Base-by-base conservation (phyloP, 37 sponge, comb jelly and placozoan species). In the Corticium candelabrum region DNA sequence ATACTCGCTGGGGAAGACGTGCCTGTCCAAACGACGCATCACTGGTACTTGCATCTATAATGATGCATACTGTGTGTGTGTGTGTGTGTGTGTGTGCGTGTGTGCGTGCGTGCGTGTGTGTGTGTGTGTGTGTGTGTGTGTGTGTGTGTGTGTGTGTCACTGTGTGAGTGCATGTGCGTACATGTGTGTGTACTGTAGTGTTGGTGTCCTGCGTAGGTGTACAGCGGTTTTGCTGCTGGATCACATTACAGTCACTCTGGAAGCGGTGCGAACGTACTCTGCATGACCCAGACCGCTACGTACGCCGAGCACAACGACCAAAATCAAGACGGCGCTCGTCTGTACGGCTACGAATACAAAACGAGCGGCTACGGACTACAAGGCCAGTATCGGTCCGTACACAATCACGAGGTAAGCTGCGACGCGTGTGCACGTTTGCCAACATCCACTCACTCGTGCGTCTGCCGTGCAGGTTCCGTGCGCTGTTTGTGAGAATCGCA, bases 381-480 rank as follows among this genome's bases (percentile, higher is more conserved):
- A 11, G 62, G 62, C 21, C 62, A 50, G 62, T 50, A 50, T 50
- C 62, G 62, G 62, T 27, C 11, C 62, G 62, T 50, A 27, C 62
- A 50, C 62, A 50, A 50, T 50, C 62, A 50, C 62, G 62, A 50
- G 21, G 62, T n/a, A n/a, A n/a, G n/a, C n/a, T n/a, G n/a, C n/a
- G n/a, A n/a, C n/a, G n/a, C n/a, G n/a, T n/a, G n/a, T n/a, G n/a
- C n/a, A n/a, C n/a, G n/a, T n/a, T n/a, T n/a, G n/a, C n/a, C n/a
- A n/a, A n/a, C n/a, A n/a, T n/a, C n/a, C n/a, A n/a, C n/a, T n/a
- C n/a, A n/a, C n/a, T n/a, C n/a, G n/a, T n/a, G n/a, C n/a, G n/a
- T n/a, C n/a, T n/a, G n/a, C n/a, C n/a, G n/a, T n/a, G n/a, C n/a
- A n/a, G n/a, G n/a, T 50, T 11, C 62, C 62, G 62, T 50, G 62